Conservation (phyloP, 2,113 vertebrate species). For the Cathartes aura region DNA sequence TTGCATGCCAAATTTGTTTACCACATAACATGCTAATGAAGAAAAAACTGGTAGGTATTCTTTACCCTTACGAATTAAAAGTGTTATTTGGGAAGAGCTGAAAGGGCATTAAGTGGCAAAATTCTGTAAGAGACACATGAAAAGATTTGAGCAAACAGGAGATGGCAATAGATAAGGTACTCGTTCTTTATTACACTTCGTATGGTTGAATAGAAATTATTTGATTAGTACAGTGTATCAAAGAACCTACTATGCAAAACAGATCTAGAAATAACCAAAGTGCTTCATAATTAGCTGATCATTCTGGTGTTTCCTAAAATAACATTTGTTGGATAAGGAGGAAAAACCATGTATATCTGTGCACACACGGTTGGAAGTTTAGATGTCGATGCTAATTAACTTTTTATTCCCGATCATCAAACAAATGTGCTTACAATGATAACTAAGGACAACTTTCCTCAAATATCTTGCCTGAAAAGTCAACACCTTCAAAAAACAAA, state of each 20-base stretch:
- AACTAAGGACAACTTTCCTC: neutral
- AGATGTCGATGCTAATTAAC: neutral
- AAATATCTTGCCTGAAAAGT: neutral
- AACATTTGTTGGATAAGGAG: neutral
- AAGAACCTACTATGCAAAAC: neutral
- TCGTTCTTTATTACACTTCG: neutral
- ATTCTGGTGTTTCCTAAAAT: neutral
- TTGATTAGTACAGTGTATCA: conserved; percentile 26
- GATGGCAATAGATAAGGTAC: conserved; percentile 13
- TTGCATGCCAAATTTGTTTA: conserved; percentile 72
- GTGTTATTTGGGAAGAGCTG: neutral
- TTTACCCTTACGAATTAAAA: conserved; percentile 41
- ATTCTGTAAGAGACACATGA: conserved; percentile 2
- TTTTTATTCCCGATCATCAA: neutral
- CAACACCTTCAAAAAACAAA: neutral
- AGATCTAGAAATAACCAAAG: neutral
- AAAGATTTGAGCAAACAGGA: neutral
- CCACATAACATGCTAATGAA: conserved; percentile 65
- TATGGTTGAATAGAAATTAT: conserved; percentile 44
- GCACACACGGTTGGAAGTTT: neutral
- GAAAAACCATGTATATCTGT: neutral
- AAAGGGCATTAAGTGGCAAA: conserved; percentile 15
- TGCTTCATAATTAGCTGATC: conserved; percentile 13
- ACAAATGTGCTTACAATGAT: neutral
- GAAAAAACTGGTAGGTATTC: conserved; percentile 27